phyloP scores from a whole-genome alignment of 2,113 vertebrate genomes.

The Quiscalus mexicanus region DNA sequence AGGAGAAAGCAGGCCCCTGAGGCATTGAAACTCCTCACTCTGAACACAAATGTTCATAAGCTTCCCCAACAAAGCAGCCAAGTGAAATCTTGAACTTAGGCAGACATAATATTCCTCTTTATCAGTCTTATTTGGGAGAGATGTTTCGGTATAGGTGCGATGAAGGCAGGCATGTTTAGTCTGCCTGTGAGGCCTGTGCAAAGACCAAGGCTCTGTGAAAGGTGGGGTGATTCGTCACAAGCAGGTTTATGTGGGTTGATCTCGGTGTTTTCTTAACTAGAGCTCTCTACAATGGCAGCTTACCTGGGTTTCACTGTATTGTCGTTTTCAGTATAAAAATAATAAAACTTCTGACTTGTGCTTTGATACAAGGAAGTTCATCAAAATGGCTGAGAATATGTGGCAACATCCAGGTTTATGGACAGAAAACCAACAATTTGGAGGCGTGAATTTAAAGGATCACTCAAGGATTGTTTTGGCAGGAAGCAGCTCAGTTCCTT shows the following conservation, averaged over 20 bases:
- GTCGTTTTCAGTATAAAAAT: not conserved
- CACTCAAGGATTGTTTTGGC: not conserved
- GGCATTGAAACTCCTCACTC: rapidly evolving
- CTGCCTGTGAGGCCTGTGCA: not conserved
- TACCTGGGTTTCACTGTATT: not conserved
- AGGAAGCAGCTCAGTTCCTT: not conserved
- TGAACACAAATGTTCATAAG: rapidly evolving
- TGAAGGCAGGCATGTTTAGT: not conserved
- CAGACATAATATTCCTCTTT: not conserved
- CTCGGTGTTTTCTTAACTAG: not conserved
- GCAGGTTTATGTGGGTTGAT: not conserved
- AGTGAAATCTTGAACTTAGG: not conserved
- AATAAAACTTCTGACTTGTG: not conserved
- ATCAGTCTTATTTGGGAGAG: not conserved
- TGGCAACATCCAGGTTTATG: not conserved
- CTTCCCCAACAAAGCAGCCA: not conserved
- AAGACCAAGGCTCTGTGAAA: not conserved
- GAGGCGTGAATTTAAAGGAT: not conserved
- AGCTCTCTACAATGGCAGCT: not conserved
- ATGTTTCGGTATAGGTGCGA: not conserved
- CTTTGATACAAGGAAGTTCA: not conserved
- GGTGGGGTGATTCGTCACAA: rapidly evolving
- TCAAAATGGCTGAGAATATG: not conserved
- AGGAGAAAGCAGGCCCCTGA: not conserved
- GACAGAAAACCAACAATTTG: not conserved